phyloP scores from a whole-genome alignment of 2,888 invertebrate species.

The Hyles lineata region DNA sequence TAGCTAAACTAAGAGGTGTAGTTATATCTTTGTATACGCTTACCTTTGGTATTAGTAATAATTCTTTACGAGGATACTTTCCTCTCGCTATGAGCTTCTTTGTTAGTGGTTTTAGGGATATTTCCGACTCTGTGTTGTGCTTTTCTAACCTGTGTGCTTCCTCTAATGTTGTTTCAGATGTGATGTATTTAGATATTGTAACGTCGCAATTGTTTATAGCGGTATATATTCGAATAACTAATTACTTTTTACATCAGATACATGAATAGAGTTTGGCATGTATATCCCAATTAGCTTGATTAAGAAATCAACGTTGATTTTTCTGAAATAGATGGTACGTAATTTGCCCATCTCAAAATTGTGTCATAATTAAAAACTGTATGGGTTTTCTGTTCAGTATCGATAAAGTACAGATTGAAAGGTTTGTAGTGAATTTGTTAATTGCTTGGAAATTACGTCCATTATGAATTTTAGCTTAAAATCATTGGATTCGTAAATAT shows the following conservation, averaged over 20 bases:
- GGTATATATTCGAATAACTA: neutral
- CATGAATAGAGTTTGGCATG: neutral
- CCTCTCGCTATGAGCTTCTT: constrained; percentile 19
- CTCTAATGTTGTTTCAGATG: constrained; percentile 52
- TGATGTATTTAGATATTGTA: constrained; percentile 1
- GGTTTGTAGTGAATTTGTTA: no score
- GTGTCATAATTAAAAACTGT: no score
- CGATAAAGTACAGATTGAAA: no score
- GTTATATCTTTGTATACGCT: constrained; percentile 23
- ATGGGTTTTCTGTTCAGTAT: no score
- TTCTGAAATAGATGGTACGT: no score
- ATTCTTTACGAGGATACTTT: constrained; percentile 14
- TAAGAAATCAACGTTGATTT: no score
- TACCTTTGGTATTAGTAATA: constrained; percentile 28
- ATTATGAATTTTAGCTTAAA: no score
- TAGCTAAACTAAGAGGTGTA: neutral
- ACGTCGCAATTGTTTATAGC: neutral
- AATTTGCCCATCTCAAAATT: no score
- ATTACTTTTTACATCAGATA: neutral
- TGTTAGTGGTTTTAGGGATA: constrained; percentile 34
- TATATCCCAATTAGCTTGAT: no score
- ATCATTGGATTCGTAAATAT: no score
- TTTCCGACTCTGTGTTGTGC: constrained; percentile 78
- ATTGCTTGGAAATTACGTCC: no score
- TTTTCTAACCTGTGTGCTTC: constrained; percentile 74